These are phyloP conservation scores for Oryctes rhinoceros DNA, from an alignment of 1,140 invertebrate genomes.

Conservation along the genomic window DNA sequence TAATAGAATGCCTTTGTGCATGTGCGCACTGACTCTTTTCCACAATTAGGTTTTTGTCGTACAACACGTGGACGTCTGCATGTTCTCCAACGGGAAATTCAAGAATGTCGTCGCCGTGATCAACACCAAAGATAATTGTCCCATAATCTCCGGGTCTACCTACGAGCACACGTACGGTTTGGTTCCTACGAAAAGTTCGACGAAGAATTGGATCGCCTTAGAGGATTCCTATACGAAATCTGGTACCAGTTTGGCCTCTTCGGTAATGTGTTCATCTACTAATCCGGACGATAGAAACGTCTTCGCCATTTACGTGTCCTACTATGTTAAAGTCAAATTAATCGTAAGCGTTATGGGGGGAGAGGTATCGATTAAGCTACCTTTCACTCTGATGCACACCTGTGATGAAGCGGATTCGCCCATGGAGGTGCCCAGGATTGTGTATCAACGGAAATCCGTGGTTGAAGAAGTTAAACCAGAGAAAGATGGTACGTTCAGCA, in stretches of 20 bases:
- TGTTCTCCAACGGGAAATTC: conserved; percentile 99
- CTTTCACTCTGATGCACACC: conserved; percentile 77
- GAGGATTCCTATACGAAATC: conserved; percentile 79
- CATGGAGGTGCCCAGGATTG: conserved; percentile 41
- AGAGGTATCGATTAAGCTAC: conserved; percentile 79
- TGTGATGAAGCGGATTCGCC: conserved; percentile 58
- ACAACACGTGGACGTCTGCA: conserved; percentile 98
- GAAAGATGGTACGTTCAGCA: conserved; percentile 52
- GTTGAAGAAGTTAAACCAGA: conserved; percentile 52
- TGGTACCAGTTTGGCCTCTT: conserved; percentile 74
- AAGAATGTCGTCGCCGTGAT: conserved; percentile 95
- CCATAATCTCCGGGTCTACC: conserved; percentile 69
- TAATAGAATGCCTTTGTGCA: no score
- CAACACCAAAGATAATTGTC: conserved; percentile 75
- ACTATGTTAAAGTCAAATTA: conserved; percentile 88
- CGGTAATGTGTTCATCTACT: conserved; percentile 69
- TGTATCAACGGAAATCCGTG: conserved; percentile 44
- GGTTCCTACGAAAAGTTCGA: conserved; percentile 76
- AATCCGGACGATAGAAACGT: conserved; percentile 78
- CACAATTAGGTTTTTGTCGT: conserved; percentile 79
- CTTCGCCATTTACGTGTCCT: conserved; percentile 89
- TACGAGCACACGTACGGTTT: conserved; percentile 72
- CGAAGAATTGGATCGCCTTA: conserved; percentile 84
- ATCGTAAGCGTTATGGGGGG: conserved; percentile 81
- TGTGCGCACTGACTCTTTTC: background rate